Evolutionary conservation across 1,140 invertebrate genomes (phyloP).

Genomic region (Notospermus geniculatus): DNA sequence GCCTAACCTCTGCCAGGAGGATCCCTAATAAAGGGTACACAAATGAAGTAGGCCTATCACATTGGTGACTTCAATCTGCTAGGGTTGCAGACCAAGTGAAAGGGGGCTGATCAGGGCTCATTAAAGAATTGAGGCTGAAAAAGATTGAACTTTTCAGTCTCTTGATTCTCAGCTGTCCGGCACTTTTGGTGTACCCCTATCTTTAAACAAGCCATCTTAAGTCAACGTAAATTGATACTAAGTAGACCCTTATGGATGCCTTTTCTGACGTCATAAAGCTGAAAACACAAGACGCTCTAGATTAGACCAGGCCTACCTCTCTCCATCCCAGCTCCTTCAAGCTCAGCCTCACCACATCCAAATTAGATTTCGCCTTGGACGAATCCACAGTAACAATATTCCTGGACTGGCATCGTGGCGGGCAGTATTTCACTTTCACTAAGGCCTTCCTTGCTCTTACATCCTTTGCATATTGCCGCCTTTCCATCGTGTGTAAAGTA

Average conservation of each 20-base stretch:
- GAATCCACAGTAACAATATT: conserved; percentile 47
- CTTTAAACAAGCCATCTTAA: background rate
- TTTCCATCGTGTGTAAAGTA: conserved; percentile 4
- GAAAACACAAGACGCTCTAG: background rate
- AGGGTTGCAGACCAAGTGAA: too few relatives aligned
- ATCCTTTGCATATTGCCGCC: background rate
- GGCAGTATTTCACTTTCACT: background rate
- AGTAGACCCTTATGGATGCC: background rate
- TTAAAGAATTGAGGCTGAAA: too few relatives aligned
- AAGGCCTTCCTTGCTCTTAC: background rate
- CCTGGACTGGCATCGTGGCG: background rate
- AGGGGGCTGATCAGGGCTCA: too few relatives aligned
- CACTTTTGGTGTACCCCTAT: too few relatives aligned
- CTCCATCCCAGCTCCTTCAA: conserved; percentile 50
- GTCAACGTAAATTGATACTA: background rate
- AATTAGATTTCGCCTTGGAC: conserved; percentile 45
- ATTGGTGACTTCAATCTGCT: too few relatives aligned
- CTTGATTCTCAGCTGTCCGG: too few relatives aligned
- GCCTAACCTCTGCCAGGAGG: too few relatives aligned
- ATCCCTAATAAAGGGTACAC: too few relatives aligned
- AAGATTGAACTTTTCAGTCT: too few relatives aligned
- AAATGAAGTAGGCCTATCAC: too few relatives aligned
- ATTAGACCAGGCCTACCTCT: conserved; percentile 44
- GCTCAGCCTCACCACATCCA: conserved; percentile 45
- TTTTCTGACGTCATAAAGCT: too few relatives aligned